Evolutionary conservation across 2,888 invertebrate species (phyloP).

Genomic region (Zonitis immaculata): DNA sequence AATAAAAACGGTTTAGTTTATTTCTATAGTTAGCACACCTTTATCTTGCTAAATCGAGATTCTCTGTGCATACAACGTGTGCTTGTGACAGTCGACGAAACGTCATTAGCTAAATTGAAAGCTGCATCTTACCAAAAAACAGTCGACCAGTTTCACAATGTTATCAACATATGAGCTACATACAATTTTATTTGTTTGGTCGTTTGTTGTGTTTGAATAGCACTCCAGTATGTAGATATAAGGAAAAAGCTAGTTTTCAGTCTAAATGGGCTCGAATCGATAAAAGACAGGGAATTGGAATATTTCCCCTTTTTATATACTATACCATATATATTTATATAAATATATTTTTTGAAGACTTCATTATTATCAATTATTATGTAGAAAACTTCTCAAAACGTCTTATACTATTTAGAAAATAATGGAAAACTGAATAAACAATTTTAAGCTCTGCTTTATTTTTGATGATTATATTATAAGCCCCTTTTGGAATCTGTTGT

Average conservation of each 20-base stretch:
- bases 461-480: too few relatives aligned
- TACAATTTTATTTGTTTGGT: slow-evolving; percentile 29
- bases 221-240: slow-evolving; percentile 50
- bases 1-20: slow-evolving; percentile 6
- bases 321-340: too few relatives aligned
- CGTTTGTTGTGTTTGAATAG: slow-evolving; percentile 46
- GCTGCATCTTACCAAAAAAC: slow-evolving; percentile 48
- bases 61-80: slow-evolving; percentile 46
- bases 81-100: slow-evolving; percentile 50
- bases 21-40: slow-evolving; percentile 35
- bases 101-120: slow-evolving; percentile 52
- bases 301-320: slow-evolving; percentile 33
- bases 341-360: slow-evolving; percentile 6
- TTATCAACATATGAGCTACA: slow-evolving; percentile 27
- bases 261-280: slow-evolving; percentile 47
- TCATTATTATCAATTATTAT: slow-evolving; percentile 21
- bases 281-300: slow-evolving; percentile 44
- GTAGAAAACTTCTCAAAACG: background rate
- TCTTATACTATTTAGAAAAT: background rate
- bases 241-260: slow-evolving; percentile 44
- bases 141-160: slow-evolving; percentile 32
- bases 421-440: background rate
- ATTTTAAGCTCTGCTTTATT: too few relatives aligned
- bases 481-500: background rate
- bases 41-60: slow-evolving; percentile 44